Conservation (phyloP, 2,888 invertebrate species). For the Stenurella melanura region DNA sequence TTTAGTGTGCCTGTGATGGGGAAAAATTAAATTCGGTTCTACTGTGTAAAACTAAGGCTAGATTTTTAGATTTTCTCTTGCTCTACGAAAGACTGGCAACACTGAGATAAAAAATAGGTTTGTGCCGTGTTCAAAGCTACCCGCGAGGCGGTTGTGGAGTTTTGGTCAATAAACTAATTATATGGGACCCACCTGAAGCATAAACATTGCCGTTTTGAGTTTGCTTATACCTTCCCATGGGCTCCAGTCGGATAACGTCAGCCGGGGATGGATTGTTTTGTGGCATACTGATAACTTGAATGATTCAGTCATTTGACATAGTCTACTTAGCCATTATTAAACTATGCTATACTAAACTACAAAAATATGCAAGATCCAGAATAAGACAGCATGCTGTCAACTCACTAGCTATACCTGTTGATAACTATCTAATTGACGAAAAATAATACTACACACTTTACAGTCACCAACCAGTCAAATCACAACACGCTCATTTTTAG, state of each 20-base stretch:
- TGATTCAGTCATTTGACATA: slow-evolving; percentile 23
- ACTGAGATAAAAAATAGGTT: background rate
- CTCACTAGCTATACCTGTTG: slow-evolving; percentile 40
- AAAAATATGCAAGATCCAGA: slow-evolving; percentile 26
- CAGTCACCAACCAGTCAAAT: slow-evolving; percentile 25
- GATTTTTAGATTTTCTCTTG: background rate
- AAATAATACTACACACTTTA: slow-evolving; percentile 31
- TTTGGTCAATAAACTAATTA: slow-evolving; percentile 31
- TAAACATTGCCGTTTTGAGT: slow-evolving; percentile 78
- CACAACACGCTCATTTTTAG: slow-evolving; percentile 32
- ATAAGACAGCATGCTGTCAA: slow-evolving; percentile 37
- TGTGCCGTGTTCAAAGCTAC: slow-evolving; percentile 16
- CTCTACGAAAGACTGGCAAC: background rate
- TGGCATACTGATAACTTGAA: slow-evolving; percentile 61
- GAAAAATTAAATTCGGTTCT: slow-evolving; percentile 4
- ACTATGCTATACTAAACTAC: slow-evolving; percentile 40
- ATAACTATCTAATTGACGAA: slow-evolving; percentile 35
- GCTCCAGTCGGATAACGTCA: slow-evolving; percentile 80
- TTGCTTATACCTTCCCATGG: slow-evolving; percentile 79
- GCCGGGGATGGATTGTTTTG: slow-evolving; percentile 66
- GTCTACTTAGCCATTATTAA: slow-evolving; percentile 36
- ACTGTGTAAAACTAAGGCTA: background rate
- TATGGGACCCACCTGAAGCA: slow-evolving; percentile 74
- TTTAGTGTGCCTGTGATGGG: background rate
- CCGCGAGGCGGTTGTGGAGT: slow-evolving; percentile 54